Conservation (phyloP, 2,113 vertebrate genomes). For the Bettongia penicillata region DNA sequence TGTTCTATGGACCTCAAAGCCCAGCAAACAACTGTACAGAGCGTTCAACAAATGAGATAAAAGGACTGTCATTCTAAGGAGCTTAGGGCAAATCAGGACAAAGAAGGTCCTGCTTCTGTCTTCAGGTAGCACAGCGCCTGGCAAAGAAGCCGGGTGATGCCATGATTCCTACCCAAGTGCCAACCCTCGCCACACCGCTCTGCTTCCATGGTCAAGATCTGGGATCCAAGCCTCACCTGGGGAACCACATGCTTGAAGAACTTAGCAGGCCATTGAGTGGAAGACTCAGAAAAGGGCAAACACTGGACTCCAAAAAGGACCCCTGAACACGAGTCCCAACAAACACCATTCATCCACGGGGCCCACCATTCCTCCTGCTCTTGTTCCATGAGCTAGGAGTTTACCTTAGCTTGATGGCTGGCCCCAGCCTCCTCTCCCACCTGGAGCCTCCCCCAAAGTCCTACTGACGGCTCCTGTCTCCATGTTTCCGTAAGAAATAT, state of each 20-base stretch:
- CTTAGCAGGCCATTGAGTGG: background rate
- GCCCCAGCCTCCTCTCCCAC: background rate
- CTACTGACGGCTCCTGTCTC: background rate
- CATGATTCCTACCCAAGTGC: too few species aligned
- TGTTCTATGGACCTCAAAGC: background rate
- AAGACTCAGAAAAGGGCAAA: background rate
- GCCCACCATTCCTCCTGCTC: too few species aligned
- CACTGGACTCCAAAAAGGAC: background rate
- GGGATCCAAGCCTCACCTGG: background rate
- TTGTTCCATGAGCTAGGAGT: background rate
- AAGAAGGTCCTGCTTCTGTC: background rate
- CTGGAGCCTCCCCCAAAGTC: background rate
- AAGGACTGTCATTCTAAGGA: background rate
- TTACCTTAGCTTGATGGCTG: background rate
- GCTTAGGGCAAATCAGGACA: background rate
- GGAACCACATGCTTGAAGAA: background rate
- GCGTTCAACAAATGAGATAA: background rate
- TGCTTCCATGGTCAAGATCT: background rate
- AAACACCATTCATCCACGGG: background rate
- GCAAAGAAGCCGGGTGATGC: background rate
- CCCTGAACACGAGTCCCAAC: background rate
- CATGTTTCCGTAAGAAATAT: background rate
- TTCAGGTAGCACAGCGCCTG: background rate
- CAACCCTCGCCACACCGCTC: background rate
- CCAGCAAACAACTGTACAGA: background rate